Conservation (phyloP, 2,888 invertebrate genomes). For the Melitaea athalia region DNA sequence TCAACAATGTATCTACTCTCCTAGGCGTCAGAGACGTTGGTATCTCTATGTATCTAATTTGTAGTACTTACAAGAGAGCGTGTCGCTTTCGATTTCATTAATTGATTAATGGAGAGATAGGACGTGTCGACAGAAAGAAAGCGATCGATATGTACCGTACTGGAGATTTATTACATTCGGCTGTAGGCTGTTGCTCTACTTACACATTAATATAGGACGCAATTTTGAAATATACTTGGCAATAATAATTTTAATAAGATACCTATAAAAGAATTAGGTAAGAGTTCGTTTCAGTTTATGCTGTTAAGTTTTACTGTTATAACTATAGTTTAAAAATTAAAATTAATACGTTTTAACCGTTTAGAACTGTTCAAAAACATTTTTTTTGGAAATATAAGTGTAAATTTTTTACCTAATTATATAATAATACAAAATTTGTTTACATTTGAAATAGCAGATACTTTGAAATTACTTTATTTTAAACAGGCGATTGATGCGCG, state of each 20-base stretch:
- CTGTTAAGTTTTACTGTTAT: no score
- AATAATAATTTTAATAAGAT: neutral
- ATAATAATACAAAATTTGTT: no score
- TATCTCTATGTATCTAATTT: neutral
- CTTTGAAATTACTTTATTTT: neutral
- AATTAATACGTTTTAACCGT: no score
- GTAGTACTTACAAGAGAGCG: constrained; percentile 9
- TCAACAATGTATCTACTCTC: neutral
- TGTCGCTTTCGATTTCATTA: constrained; percentile 68
- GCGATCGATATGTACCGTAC: constrained; percentile 38
- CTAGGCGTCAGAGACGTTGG: neutral
- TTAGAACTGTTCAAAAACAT: no score
- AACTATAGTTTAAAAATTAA: no score
- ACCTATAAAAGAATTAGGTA: no score
- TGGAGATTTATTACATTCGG: constrained; percentile 33
- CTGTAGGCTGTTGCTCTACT: neutral
- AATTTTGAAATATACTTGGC: neutral
- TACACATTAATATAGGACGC: neutral
- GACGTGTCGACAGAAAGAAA: constrained; percentile 49
- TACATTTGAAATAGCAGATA: no score
- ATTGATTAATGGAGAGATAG: constrained; percentile 72
- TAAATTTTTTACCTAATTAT: no score
- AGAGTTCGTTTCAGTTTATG: no score
- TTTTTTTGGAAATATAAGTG: no score
- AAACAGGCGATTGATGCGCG: neutral